Percentiles rank a stretch among this genome's conserved stretches.
Evolutionary conservation across 2,797 vertebrate genomes (phyloP).

Genomic region (Adelosebastes latens): DNA sequence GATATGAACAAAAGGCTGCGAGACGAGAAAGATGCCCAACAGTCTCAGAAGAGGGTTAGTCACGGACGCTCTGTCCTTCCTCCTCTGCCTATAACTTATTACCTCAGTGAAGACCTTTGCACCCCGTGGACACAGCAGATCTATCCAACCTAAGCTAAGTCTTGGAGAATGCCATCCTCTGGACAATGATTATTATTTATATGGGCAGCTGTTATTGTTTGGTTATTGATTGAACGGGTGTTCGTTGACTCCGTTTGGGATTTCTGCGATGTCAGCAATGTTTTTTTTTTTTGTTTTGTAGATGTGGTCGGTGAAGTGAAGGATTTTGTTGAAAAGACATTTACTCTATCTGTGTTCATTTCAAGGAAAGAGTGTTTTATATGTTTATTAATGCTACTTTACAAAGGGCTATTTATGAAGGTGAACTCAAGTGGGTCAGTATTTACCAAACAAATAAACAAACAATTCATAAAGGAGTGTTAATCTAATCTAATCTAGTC

Average conservation of each 20-base stretch:
- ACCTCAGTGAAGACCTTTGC: conserved; percentile 66
- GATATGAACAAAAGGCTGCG: conserved; percentile 95
- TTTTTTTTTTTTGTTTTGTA: background rate
- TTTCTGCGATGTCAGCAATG: conserved; percentile 20
- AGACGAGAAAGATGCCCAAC: conserved; percentile 91
- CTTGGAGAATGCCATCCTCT: conserved; percentile 31
- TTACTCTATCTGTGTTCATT: conserved; percentile 38
- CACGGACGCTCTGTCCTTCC: conserved; percentile 68
- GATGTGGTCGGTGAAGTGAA: conserved; percentile 31
- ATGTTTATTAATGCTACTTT: conserved; percentile 31
- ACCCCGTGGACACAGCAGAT: conserved; percentile 59
- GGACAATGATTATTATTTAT: conserved; percentile 59
- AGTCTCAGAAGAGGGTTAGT: conserved; percentile 89
- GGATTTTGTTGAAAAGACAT: conserved; percentile 34
- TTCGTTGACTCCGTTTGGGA: conserved; percentile 3
- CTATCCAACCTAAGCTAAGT: conserved; percentile 71
- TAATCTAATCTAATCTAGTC: conserved; percentile 1
- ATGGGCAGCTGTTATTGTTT: conserved; percentile 43
- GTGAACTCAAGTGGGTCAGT: conserved; percentile 22
- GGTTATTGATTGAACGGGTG: conserved; percentile 49
- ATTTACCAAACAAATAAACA: conserved; percentile 27
- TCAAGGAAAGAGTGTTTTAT: conserved; percentile 12
- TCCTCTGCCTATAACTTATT: conserved; percentile 61
- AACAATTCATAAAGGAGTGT: conserved; percentile 1
- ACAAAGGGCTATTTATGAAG: conserved; percentile 27